Evolutionary conservation across 1,140 invertebrate genomes (phyloP), one percentile per base, ranked within the genome.

Genomic region (Ladona fulva): DNA sequence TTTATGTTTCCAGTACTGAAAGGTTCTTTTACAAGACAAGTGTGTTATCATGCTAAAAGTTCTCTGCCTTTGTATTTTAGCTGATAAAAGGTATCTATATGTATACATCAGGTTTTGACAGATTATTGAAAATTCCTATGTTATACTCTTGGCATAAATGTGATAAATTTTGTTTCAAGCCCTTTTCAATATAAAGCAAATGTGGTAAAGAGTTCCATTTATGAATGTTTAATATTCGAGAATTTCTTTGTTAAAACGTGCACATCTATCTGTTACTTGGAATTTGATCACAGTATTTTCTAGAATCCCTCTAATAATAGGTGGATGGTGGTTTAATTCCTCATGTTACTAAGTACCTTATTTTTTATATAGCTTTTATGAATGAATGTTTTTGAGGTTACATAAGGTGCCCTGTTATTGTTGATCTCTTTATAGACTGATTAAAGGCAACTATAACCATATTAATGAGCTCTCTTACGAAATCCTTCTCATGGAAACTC

Each of bases 101-200:
- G 29, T 37, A 37, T 37, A 37, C 29, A 37, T 37, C 29, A 5
- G 29, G 29, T 37, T 37, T 37, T 37, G 29, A 37, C 8, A 8
- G 29, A 37, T 37, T 66, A 22, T 66, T 19, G 52, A 66, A 66
- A 66, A 16, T 22, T 66, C n/a, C 52, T 66, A 16, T 66, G 52
- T 66, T 22, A 66, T 66, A 22, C 52, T 66, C 52, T 16, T 66
- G 52, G n/a, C 52, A 66, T 66, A 22, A 66, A 66, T 66, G 52
- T 66, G 52, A 66, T 66, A 66, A 66, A 66, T 66, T 66, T 66
- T 66, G 52, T 66, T 52, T 66, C n/a, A 66, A 66, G n/a, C 52
- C n/a, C 16, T 19, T 66, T 12, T 66, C 52, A 37, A 37, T 37
- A 37, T 66, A 66, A 66, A 66, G 52, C 14, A 22, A 66, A 66